Conservation (phyloP, 1,140 invertebrate species). For the Drosophila baimaii region DNA sequence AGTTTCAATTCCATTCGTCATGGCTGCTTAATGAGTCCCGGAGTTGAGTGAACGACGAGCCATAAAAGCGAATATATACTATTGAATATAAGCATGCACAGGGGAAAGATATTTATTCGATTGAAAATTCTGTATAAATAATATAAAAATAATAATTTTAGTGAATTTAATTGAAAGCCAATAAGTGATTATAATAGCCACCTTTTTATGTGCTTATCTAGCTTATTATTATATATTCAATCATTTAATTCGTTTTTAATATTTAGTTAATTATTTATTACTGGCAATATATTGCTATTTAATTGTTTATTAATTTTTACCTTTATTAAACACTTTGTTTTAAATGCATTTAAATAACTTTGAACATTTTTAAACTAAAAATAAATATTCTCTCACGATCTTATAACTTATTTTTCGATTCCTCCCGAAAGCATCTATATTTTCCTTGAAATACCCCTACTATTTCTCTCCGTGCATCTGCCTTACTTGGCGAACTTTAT, state of each 20-base stretch:
- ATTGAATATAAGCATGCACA: conserved; percentile 13
- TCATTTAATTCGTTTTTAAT: too few species aligned
- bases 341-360: too few species aligned
- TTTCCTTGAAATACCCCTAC: background rate
- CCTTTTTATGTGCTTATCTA: too few species aligned
- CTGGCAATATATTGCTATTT: too few species aligned
- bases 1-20: conserved; percentile 81
- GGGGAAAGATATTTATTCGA: background rate
- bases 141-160: background rate
- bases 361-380: too few species aligned
- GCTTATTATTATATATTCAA: too few species aligned
- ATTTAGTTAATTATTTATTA: too few species aligned
- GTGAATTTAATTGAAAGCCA: too few species aligned
- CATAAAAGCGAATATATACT: conserved; percentile 36
- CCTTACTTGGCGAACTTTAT: conserved; percentile 52
- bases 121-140: background rate
- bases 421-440: too few species aligned
- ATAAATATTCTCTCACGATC: background rate
- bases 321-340: too few species aligned
- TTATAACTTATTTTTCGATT: background rate
- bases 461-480: conserved; percentile 5
- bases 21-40: conserved; percentile 78
- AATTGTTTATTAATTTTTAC: too few species aligned
- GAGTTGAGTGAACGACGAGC: conserved; percentile 75
- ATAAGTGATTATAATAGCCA: too few species aligned